These are phyloP conservation scores for Zoroaster sp. DNA, from an alignment of 53 echinoderm and acorn worm species.

Conservation along the genomic window DNA sequence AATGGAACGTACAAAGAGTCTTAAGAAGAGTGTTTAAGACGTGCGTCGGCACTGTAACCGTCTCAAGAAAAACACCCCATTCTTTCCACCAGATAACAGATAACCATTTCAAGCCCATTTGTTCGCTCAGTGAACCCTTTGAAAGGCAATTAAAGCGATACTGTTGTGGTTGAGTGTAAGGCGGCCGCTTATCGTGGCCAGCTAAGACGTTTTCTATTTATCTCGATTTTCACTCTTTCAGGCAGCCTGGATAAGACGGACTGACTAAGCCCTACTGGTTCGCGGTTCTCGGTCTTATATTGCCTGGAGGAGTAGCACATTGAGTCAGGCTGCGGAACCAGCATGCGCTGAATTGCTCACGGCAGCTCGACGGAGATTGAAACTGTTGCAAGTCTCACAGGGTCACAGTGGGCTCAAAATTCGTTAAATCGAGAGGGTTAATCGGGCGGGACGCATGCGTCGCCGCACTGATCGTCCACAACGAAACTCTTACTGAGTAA, in stretches of 20 bases:
- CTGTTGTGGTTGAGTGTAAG: not conserved
- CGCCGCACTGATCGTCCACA: not conserved
- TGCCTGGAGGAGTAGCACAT: conserved; percentile 39
- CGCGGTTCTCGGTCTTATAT: not conserved
- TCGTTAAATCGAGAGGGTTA: conserved; percentile 12
- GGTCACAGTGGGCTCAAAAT: conserved; percentile 40
- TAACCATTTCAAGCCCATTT: conserved; percentile 48
- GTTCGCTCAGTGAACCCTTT: conserved; percentile 39
- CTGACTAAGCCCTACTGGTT: not conserved
- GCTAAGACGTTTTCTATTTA: not conserved
- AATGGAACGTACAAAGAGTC: not conserved
- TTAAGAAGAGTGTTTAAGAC: not conserved
- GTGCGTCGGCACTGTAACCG: not conserved
- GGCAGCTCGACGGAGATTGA: conserved; percentile 40
- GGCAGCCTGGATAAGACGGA: not conserved
- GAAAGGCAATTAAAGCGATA: conserved; percentile 81
- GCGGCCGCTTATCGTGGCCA: not conserved
- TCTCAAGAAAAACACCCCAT: not conserved
- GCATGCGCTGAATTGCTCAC: conserved; percentile 47
- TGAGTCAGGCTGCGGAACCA: conserved; percentile 46
- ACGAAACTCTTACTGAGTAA: not conserved
- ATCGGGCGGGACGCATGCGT: not conserved
- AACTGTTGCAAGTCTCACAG: conserved; percentile 48
- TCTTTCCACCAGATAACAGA: conserved; percentile 37
- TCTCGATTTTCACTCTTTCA: not conserved